Conservation (phyloP, 1,140 invertebrate genomes). For the Caerostris darwini region DNA sequence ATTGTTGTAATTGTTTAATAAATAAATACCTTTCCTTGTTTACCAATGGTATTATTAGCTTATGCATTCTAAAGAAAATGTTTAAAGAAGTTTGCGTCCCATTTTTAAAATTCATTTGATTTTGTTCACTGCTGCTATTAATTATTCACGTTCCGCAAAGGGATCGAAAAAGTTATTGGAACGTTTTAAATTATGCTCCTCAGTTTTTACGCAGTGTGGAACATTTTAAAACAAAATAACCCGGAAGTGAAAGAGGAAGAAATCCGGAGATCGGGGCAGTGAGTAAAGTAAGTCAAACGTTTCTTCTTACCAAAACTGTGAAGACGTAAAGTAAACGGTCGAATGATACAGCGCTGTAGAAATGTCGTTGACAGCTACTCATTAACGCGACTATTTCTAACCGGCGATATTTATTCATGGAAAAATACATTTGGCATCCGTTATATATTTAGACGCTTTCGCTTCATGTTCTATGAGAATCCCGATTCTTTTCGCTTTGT, state of each 20-base stretch:
- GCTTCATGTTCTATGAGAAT: background rate
- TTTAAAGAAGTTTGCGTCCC: too few relatives aligned
- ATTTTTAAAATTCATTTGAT: too few relatives aligned
- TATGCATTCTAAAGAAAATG: too few relatives aligned
- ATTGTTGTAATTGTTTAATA: too few relatives aligned
- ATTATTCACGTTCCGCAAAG: too few relatives aligned
- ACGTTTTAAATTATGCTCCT: background rate
- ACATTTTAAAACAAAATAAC: background rate
- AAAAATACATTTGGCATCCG: constrained; percentile 16
- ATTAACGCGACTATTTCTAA: constrained; percentile 16
- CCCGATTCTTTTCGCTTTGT: background rate
- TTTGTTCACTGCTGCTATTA: too few relatives aligned
- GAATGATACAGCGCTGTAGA: constrained; percentile 12
- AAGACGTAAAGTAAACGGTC: background rate
- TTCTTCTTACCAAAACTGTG: background rate
- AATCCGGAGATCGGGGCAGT: background rate
- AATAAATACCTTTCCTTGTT: too few relatives aligned
- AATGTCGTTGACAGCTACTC: background rate
- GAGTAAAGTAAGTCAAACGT: constrained; percentile 39
- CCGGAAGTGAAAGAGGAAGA: background rate
- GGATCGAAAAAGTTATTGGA: background rate
- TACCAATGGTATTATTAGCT: too few relatives aligned
- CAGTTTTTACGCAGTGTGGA: background rate
- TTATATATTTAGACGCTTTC: constrained; percentile 11
- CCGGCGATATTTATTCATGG: constrained; percentile 10